Evolutionary conservation across 2,113 vertebrate species (phyloP).

Genomic region (Anguilla japonica): DNA sequence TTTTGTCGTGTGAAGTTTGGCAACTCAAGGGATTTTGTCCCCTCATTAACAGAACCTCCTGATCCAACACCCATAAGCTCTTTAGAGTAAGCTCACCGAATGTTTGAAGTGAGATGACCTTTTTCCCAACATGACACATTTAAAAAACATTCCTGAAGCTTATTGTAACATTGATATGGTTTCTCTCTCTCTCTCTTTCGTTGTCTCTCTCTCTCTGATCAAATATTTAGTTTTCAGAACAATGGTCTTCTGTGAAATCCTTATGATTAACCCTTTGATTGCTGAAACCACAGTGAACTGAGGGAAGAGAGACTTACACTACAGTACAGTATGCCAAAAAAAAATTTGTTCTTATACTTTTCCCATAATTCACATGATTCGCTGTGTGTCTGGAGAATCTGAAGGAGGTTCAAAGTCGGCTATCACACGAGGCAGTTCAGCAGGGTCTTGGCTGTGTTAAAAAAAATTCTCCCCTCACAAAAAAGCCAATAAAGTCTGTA

Average conservation of each 20-base stretch:
- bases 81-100: not conserved
- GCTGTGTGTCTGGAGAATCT: not conserved
- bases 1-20: not conserved
- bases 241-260: not conserved
- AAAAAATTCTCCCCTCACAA: not conserved
- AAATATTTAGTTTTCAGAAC: not conserved
- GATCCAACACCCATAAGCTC: not conserved
- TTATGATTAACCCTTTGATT: not conserved
- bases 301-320: not conserved
- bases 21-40: not conserved
- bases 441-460: not conserved
- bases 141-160: not conserved
- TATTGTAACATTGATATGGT: not conserved
- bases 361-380: not conserved
- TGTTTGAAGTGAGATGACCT: not conserved
- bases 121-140: not conserved
- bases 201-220: not conserved
- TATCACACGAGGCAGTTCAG: not conserved
- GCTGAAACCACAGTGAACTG: not conserved
- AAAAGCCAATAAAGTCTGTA: not conserved
- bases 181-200: not conserved
- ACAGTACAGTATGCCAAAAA: not conserved
- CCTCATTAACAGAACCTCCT: not conserved
- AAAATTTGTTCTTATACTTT: not conserved
- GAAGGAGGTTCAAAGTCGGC: not conserved